Conservation (phyloP, 2,797 vertebrate species). For the Myioborus miniatus region DNA sequence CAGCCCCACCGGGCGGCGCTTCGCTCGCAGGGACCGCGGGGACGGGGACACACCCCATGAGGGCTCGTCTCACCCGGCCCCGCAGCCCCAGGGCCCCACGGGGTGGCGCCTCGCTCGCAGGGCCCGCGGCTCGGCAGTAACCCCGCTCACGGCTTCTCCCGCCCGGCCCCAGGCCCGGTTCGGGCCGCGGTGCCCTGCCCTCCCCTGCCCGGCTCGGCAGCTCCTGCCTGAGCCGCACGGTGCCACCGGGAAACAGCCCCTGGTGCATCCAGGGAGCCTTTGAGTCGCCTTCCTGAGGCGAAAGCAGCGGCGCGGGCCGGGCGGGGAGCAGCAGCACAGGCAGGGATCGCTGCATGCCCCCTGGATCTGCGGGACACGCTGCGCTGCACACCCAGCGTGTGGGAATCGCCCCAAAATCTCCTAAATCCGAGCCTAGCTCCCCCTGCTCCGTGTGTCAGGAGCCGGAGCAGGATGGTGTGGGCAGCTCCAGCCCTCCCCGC, state of each 20-base stretch:
- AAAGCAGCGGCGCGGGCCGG: background rate
- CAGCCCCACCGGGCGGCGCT: background rate
- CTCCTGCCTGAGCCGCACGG: background rate
- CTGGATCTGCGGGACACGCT: too few species aligned
- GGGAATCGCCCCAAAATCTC: background rate
- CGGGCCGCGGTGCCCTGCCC: too few species aligned
- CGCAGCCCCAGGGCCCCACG: background rate
- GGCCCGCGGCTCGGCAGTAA: rapidly evolving
- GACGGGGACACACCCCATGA: rapidly evolving
- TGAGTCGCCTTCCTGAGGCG: background rate
- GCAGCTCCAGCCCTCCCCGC: background rate
- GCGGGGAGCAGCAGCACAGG: rapidly evolving
- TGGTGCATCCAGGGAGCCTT: rapidly evolving
- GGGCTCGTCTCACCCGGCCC: rapidly evolving
- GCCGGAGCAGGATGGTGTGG: background rate
- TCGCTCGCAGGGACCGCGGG: too few species aligned
- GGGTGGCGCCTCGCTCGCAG: background rate
- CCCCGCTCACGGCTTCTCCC: background rate
- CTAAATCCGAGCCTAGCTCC: rapidly evolving
- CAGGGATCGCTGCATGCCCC: background rate
- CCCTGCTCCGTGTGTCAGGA: background rate
- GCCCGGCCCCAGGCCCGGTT: too few species aligned
- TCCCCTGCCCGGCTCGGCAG: background rate
- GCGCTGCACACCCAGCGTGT: rapidly evolving
- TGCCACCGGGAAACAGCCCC: rapidly evolving